Evolutionary conservation across 2,113 vertebrate species (phyloP).

Genomic region (Ahaetulla prasina): DNA sequence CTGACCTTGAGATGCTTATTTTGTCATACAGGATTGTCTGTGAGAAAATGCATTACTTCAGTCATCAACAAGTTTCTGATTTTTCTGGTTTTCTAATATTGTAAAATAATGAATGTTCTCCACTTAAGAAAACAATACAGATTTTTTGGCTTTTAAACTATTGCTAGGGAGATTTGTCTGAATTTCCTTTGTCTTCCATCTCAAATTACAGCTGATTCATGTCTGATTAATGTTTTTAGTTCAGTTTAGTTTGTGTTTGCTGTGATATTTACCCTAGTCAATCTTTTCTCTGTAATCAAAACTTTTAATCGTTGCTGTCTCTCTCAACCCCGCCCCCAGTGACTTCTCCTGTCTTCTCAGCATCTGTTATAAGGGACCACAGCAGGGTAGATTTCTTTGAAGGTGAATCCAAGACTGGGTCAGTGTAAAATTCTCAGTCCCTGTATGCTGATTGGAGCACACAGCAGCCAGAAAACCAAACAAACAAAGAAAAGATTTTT

Average conservation of each 20-base stretch:
- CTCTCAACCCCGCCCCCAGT: not conserved
- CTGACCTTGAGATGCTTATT: slow-evolving; percentile 47
- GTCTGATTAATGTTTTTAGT: not conserved
- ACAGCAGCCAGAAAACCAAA: slow-evolving; percentile 57
- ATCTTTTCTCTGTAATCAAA: slow-evolving; percentile 28
- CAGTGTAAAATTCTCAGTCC: slow-evolving; percentile 38
- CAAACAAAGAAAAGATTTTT: slow-evolving; percentile 36
- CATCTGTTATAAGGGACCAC: slow-evolving; percentile 17
- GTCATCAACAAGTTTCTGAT: not conserved
- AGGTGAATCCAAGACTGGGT: slow-evolving; percentile 47
- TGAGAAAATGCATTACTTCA: slow-evolving; percentile 33
- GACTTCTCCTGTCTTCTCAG: slow-evolving; percentile 54
- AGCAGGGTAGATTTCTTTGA: slow-evolving; percentile 47
- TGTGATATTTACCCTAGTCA: slow-evolving; percentile 21
- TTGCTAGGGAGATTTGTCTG: not conserved
- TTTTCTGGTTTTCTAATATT: not conserved
- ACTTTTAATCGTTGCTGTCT: slow-evolving; percentile 37
- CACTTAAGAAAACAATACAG: not conserved
- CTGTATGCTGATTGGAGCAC: slow-evolving; percentile 48
- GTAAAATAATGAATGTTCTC: not conserved
- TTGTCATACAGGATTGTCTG: slow-evolving; percentile 38
- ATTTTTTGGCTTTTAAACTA: not conserved
- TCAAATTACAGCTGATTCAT: not conserved
- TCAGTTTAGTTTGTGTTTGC: not conserved
- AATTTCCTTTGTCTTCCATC: slow-evolving; percentile 12